These are phyloP conservation scores for Myotis brandtii DNA, from an alignment of 2,113 vertebrate genomes.

Conservation along the genomic window DNA sequence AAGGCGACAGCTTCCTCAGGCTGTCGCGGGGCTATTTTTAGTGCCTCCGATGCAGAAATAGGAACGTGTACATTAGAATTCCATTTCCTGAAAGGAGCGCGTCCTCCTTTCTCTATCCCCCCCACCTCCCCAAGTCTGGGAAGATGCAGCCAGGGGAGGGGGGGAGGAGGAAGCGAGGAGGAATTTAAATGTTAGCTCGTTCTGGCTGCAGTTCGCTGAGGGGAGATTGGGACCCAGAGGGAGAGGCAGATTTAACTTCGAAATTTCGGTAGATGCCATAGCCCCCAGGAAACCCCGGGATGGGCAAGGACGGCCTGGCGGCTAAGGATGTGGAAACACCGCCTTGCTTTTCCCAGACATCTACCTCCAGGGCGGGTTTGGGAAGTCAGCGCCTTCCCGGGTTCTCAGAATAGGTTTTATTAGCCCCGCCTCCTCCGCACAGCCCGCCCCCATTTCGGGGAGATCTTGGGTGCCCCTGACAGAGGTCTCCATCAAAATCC, in stretches of 20 bases:
- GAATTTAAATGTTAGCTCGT: slow-evolving; percentile 80
- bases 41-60: slow-evolving; percentile 84
- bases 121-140: slow-evolving; percentile 75
- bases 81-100: slow-evolving; percentile 84
- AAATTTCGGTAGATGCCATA: slow-evolving; percentile 38
- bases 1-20: slow-evolving; percentile 83
- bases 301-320: slow-evolving; percentile 15
- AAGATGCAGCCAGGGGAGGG: slow-evolving; percentile 72
- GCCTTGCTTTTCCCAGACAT: not conserved
- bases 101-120: slow-evolving; percentile 76
- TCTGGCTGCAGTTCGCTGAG: slow-evolving; percentile 72
- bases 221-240: slow-evolving; percentile 70
- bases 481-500: not conserved
- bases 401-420: not conserved
- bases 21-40: slow-evolving; percentile 83
- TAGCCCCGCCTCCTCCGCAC: not conserved
- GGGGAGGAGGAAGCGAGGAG: slow-evolving; percentile 73
- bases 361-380: not conserved
- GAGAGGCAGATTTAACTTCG: slow-evolving; percentile 71
- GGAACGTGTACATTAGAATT: slow-evolving; percentile 84
- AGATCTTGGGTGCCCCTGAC: not conserved
- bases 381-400: not conserved
- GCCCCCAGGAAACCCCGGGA: slow-evolving; percentile 66
- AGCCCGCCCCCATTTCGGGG: not conserved
- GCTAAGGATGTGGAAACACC: not conserved